phyloP scores from a whole-genome alignment of 2,888 invertebrate species.

The Camptogramma bilineatum region DNA sequence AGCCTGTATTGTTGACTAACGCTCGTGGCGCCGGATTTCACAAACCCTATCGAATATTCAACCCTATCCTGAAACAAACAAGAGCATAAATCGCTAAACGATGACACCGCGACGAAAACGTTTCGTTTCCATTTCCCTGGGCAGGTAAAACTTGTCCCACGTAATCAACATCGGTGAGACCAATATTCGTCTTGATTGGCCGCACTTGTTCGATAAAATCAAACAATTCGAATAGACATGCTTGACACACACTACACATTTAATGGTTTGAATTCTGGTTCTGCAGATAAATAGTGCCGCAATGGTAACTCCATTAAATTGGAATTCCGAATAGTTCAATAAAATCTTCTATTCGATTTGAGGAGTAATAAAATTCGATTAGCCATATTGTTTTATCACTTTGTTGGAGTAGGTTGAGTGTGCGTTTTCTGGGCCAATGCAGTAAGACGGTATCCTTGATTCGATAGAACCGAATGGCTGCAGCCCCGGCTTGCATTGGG shows the following conservation, averaged over 20 bases:
- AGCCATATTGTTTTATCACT: slow-evolving; percentile 50
- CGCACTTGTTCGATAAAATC: slow-evolving; percentile 25
- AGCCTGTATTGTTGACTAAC: slow-evolving; percentile 62
- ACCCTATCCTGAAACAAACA: slow-evolving; percentile 52
- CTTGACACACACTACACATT: slow-evolving; percentile 29
- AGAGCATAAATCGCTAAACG: slow-evolving; percentile 46
- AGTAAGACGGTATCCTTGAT: slow-evolving; percentile 55
- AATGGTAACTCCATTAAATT: slow-evolving; percentile 46
- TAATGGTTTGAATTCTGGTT: slow-evolving; percentile 41
- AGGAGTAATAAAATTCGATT: slow-evolving; percentile 53
- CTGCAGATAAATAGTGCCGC: slow-evolving; percentile 33
- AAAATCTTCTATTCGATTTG: slow-evolving; percentile 52
- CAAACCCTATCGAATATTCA: slow-evolving; percentile 50
- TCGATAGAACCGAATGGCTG: slow-evolving; percentile 59
- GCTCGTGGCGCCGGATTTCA: slow-evolving; percentile 55
- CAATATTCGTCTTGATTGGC: slow-evolving; percentile 38
- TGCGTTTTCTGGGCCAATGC: slow-evolving; percentile 65
- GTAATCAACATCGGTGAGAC: slow-evolving; percentile 36
- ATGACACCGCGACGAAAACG: slow-evolving; percentile 43
- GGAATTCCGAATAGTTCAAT: slow-evolving; percentile 50
- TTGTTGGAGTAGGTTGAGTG: slow-evolving; percentile 50
- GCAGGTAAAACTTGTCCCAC: slow-evolving; percentile 54
- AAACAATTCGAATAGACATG: slow-evolving; percentile 36
- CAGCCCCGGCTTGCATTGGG: slow-evolving; percentile 57
- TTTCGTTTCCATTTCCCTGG: slow-evolving; percentile 45